Base-by-base conservation (phyloP, 2,888 invertebrate species). In the Diploptera punctata region DNA sequence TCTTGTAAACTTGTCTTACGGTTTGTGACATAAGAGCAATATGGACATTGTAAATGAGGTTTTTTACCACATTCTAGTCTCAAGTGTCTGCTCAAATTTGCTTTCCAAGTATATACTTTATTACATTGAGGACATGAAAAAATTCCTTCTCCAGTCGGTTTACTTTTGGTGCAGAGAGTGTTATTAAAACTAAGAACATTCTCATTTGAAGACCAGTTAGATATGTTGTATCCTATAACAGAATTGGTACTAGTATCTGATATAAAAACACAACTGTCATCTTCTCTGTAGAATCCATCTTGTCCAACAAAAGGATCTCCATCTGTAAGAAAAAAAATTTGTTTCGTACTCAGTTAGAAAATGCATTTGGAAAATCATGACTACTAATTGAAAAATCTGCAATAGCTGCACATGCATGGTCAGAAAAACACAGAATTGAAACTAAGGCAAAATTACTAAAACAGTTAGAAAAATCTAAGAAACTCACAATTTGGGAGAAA, bases 61-160 rank as follows among this genome's bases (percentile, higher is more conserved):
- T 76, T 75, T 16, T 75, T 77, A n/a, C 80, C 80, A 74, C 81
- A 81, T 10, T 80, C 80, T 69, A 79, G 80, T 73, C 77, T 79
- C 70, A 74, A 75, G 72, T 82, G 81, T 3, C 80, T 79, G 49
- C 75, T 79, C 65, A 82, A 75, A 52, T 80, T 81, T 43, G 79
- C 78, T 75, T 79, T 72, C 65, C 65, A 79, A 61, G 79, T 79
- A 75, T 82, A 82, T 10, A 78, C 77, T 68, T 79, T 78, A 47
- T 78, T 77, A 68, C 82, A 82, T 5, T 79, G 79, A 0, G 78
- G 77, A 62, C 82, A 82, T 52, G 33, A 47, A 38, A 67, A 54
- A 33, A 7, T 7, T 33, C 33, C 33, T 33, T 33, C 33, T 33
- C 33, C 33, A 7, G 19, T 49, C 49, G n/a, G n/a, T 21, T 9